Evolutionary conservation across 2,113 vertebrate genomes (phyloP), one percentile per base, ranked within the genome.

Genomic region (Odocoileus virginianus): DNA sequence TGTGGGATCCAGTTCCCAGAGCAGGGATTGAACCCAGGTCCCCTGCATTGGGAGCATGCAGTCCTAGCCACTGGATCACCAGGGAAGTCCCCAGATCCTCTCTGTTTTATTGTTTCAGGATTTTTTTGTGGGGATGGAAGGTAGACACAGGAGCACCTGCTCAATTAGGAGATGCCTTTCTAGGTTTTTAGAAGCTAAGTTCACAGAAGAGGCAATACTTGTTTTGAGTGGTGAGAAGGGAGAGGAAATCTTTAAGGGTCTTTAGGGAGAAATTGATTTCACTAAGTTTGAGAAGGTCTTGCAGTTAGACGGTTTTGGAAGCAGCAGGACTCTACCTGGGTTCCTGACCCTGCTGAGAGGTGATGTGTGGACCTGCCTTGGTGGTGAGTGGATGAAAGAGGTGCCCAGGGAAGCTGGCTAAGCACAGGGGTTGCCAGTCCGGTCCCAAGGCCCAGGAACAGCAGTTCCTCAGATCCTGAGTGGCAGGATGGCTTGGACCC

Each of bases 1-100:
- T 76, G 71, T 76, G 36, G 0, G 10, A 12, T 12, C 19, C n/a
- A 71, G 10, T 23, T 43, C 23, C 12, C 23, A 0, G 0, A 76
- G 23, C 12, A 76, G 71, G 23, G 36, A 76, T 27, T 43, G 36
- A 14, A 76, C 21, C 36, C 23, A 76, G n/a, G n/a, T 2, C 19
- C n/a, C 71, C 40, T 76, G 36, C 23, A 27, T 25, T 76, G 36
- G 36, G 36, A 27, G 23, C 71, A 76, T 14, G 23, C 12, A 43
- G 12, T 43, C 71, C 23, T 43, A 43, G 71, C 36, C 71, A 76
- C 11, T 76, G 71, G 71, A 27, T 43, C 71, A 43, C 40, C 40
- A 43, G 71, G 23, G 40, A 43, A 43, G 71, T 76, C 71, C 40
- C 28, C 25, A 78, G n/a, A 27, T 60, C 7, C 9, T 71, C 71